Base-by-base conservation (phyloP, 2,888 invertebrate species). In the Luffia ferchaultella region DNA sequence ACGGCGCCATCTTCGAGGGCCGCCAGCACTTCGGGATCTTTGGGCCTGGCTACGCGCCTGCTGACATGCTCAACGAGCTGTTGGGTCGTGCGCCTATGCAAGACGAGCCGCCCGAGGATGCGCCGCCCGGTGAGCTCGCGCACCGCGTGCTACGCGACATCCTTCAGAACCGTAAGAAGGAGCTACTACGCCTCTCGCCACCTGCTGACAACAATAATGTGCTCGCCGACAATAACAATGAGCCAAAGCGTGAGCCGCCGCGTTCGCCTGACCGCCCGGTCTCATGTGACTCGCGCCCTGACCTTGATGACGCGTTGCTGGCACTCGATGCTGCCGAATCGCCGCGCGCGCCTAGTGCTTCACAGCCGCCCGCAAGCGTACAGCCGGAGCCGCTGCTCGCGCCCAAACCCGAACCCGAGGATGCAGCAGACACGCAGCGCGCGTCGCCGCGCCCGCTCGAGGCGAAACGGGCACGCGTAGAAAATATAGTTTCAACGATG, bases 401-500 rank as follows among this genome's bases (percentile, higher is more conserved):
- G 61, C 88, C 88, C 62, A 90, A 90, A 70, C 86, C 89, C 59
- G 88, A 90, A 68, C 86, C 89, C 53, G 88, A 88, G 65, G 86
- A 87, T 63, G 88, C 87, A 60, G 83, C 85, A 69, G 85, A 86
- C 66, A 85, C 86, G 62, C 89, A 88, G 57, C 79, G 86, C 52
- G 82, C 82, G 20, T 82, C 85, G 61, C 73, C 79, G 55, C 69
- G 87, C 50, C 91, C 90, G 60, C 87, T 91, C 57, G 95, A 95
- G 72, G 90, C 93, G 67, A 97, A 97, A 78, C 90, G 96, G 62
- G 96, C 96, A 44, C 90, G 97, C 60, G 96, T 97, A 58, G 97
- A 97, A 82, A 96, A 95, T 75, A 97, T 97, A 64, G 95, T 97
- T 62, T 95, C 94, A 59, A 93, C 93, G 58, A 97, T 97, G 93